A percentile compares a stretch with the other conserved stretches of the same genome.
Conservation (phyloP, 2,888 invertebrate species). For the Sericinus montela region DNA sequence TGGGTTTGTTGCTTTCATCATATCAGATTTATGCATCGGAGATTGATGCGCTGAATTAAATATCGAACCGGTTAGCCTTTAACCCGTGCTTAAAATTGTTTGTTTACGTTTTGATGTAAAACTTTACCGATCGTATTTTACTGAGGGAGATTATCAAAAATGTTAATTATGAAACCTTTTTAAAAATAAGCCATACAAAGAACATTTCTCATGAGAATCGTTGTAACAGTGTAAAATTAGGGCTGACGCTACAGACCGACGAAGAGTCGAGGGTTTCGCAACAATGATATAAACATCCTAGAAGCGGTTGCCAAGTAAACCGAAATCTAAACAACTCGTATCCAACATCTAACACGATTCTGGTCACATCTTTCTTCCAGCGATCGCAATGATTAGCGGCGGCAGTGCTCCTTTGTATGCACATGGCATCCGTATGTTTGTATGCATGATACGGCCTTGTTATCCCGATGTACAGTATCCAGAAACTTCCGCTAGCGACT, state of each 20-base stretch:
- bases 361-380: slow-evolving; percentile 71
- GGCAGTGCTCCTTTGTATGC: slow-evolving; percentile 72
- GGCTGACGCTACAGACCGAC: not conserved
- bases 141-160: no score
- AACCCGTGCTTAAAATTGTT: not conserved
- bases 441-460: slow-evolving; percentile 54
- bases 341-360: slow-evolving; percentile 63
- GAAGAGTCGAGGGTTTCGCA: slow-evolving; percentile 32
- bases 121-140: no score
- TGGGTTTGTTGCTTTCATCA: slow-evolving; percentile 25
- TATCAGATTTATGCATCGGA: not conserved
- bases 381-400: slow-evolving; percentile 72
- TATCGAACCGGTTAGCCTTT: not conserved
- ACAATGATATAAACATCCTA: slow-evolving; percentile 40
- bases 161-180: no score
- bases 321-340: slow-evolving; percentile 54
- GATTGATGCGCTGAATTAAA: not conserved
- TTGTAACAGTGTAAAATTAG: no score
- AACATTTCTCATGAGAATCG: no score
- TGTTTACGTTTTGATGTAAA: not conserved
- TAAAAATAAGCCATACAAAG: no score
- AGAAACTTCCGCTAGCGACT: slow-evolving; percentile 57
- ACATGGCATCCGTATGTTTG: slow-evolving; percentile 44
- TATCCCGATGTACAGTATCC: slow-evolving; percentile 54
- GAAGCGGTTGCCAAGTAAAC: slow-evolving; percentile 49